Evolutionary conservation across 2,113 vertebrate species (phyloP).

Genomic region (Electrona antarctica): DNA sequence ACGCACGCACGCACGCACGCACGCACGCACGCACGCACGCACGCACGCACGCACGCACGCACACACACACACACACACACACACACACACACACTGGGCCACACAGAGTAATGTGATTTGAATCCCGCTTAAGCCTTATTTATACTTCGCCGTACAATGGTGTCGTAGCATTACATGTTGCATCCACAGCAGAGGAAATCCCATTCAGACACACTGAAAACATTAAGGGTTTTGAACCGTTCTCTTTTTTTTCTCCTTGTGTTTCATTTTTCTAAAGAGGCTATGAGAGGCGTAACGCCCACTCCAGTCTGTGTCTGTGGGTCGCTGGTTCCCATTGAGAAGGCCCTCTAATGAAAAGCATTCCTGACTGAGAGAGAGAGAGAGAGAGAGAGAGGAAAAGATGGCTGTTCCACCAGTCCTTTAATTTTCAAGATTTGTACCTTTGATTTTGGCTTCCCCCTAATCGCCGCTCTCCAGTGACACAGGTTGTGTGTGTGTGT

Average conservation of each 20-base stretch:
- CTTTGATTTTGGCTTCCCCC: constrained; percentile 66
- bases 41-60: no score
- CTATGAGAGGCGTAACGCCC: constrained; percentile 40
- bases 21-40: no score
- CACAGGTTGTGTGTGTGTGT: constrained; percentile 30
- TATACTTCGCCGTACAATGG: no score
- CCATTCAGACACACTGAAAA: constrained; percentile 39
- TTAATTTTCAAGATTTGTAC: constrained; percentile 68
- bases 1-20: no score
- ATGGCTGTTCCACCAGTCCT: constrained; percentile 58
- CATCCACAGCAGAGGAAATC: constrained; percentile 4
- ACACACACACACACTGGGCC: background rate
- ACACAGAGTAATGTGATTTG: constrained; percentile 10
- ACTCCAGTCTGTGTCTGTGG: constrained; percentile 53
- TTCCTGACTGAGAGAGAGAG: constrained; percentile 41
- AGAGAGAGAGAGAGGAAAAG: constrained; percentile 32
- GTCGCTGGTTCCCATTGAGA: constrained; percentile 45
- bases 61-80: no score
- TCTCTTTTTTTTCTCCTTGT: background rate
- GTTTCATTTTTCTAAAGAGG: constrained; percentile 36
- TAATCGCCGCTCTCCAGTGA: constrained; percentile 44
- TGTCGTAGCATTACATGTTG: constrained; percentile 29
- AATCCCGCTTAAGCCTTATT: background rate
- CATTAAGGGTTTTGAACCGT: constrained; percentile 40
- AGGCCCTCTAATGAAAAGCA: constrained; percentile 66